phyloP scores from a whole-genome alignment of 2,888 invertebrate species.

The Scaptomyza flava region DNA sequence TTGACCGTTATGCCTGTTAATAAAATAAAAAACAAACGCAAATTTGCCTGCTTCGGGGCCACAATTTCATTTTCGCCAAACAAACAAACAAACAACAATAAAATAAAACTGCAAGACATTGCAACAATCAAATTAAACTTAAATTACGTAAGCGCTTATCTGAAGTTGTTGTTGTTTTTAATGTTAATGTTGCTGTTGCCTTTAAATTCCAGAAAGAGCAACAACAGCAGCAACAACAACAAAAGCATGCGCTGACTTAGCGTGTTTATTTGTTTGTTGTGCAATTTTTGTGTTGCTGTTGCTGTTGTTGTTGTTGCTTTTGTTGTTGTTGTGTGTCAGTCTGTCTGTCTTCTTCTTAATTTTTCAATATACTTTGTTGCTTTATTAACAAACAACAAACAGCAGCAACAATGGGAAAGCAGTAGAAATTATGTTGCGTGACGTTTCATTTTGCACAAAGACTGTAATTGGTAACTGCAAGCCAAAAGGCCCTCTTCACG shows the following conservation, averaged over 20 bases:
- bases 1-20: slow-evolving; percentile 37
- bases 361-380: slow-evolving; percentile 35
- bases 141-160: slow-evolving; percentile 69
- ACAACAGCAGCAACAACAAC: slow-evolving; percentile 6
- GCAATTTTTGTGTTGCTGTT: slow-evolving; percentile 58
- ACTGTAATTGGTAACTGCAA: slow-evolving; percentile 68
- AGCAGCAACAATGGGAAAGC: slow-evolving; percentile 65
- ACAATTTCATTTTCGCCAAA: slow-evolving; percentile 66
- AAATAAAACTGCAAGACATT: slow-evolving; percentile 76
- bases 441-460: slow-evolving; percentile 80
- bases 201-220: slow-evolving; percentile 29
- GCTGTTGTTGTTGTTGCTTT: slow-evolving; percentile 42
- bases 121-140: slow-evolving; percentile 79
- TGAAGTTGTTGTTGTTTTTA: slow-evolving; percentile 19
- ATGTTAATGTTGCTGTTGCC: slow-evolving; percentile 29
- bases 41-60: slow-evolving; percentile 33
- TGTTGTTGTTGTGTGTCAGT: slow-evolving; percentile 17
- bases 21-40: slow-evolving; percentile 4
- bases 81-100: slow-evolving; percentile 21
- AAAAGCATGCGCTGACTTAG: slow-evolving; percentile 50
- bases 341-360: slow-evolving; percentile 54
- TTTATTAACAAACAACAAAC: slow-evolving; percentile 29
- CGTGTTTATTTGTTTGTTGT: slow-evolving; percentile 77
- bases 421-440: slow-evolving; percentile 81
- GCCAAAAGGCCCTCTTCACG: slow-evolving; percentile 5